A percentile compares a stretch with the other conserved stretches of the same genome.
Evolutionary conservation across 2,888 invertebrate genomes (phyloP).

Genomic region (Arrhopalites spinosus): DNA sequence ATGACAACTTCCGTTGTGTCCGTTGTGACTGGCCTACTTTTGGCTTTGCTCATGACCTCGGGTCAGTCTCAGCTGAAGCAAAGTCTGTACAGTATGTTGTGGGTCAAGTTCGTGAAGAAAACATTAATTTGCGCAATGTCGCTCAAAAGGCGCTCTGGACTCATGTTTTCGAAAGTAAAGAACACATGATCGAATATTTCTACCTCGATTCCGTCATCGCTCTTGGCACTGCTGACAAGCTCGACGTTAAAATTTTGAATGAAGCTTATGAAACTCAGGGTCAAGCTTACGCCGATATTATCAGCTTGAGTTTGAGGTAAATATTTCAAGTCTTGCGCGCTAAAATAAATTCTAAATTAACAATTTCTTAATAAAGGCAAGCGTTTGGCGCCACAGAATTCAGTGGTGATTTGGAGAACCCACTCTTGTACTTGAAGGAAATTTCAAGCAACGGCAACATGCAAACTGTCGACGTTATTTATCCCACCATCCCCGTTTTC

Average conservation of each 20-base stretch:
- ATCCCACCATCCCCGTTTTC: constrained; percentile 43
- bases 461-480: constrained; percentile 43
- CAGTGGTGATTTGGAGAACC: constrained; percentile 40
- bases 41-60: constrained; percentile 46
- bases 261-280: constrained; percentile 44
- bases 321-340: too few relatives aligned
- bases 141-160: constrained; percentile 48
- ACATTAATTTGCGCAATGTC: constrained; percentile 39
- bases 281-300: constrained; percentile 48
- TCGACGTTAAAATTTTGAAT: constrained; percentile 44
- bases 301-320: too few relatives aligned
- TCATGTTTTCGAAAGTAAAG: constrained; percentile 28
- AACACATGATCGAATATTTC: constrained; percentile 47
- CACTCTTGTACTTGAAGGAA: constrained; percentile 48
- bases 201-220: constrained; percentile 38
- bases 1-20: constrained; percentile 46
- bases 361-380: constrained; percentile 48
- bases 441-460: constrained; percentile 48
- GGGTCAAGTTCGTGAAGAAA: constrained; percentile 48
- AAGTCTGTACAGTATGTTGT: constrained; percentile 39
- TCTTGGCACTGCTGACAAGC: constrained; percentile 14
- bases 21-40: constrained; percentile 47
- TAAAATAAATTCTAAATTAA: too few relatives aligned
- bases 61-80: too few relatives aligned
- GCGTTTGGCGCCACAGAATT: constrained; percentile 46